These are phyloP conservation scores for Myodes glareolus DNA, from an alignment of 2,113 vertebrate genomes.

Conservation along the genomic window DNA sequence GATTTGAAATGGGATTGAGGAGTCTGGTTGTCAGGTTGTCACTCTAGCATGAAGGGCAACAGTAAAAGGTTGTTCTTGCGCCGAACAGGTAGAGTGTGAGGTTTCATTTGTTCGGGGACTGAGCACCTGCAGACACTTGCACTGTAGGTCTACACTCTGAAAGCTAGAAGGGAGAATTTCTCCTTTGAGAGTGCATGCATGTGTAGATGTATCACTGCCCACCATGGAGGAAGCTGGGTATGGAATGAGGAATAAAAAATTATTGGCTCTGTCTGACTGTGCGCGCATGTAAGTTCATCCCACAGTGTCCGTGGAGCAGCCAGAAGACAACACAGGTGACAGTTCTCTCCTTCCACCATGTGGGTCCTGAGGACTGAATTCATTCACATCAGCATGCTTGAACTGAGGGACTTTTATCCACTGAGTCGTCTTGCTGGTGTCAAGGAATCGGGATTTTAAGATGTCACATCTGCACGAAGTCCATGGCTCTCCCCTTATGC, in stretches of 20 bases:
- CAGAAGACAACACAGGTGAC: not conserved
- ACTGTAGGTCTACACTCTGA: not conserved
- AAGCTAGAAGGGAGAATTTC: not conserved
- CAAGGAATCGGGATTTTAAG: not conserved
- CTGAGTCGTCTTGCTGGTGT: not conserved
- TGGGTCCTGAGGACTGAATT: not conserved
- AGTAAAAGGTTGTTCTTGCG: not conserved
- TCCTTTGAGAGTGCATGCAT: not conserved
- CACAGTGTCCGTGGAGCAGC: no score
- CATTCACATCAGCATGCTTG: not conserved
- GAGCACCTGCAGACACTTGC: not conserved
- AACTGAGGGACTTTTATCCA: not conserved
- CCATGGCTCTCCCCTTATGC: not conserved
- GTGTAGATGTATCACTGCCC: not conserved
- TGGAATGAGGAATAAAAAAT: not conserved
- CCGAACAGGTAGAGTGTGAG: not conserved
- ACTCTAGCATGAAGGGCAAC: not conserved
- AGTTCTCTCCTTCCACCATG: not conserved
- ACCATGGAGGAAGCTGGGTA: not conserved
- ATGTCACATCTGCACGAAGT: not conserved
- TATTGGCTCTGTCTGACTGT: not conserved
- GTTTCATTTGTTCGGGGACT: not conserved
- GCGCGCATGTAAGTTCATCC: no score
- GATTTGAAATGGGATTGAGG: constrained; percentile 64
- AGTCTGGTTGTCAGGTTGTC: constrained; percentile 17